A percentile compares a stretch with the other conserved stretches of the same genome.
Conservation (phyloP, 92 coral and sea anemone species). For the Zoanthus solanderi region DNA sequence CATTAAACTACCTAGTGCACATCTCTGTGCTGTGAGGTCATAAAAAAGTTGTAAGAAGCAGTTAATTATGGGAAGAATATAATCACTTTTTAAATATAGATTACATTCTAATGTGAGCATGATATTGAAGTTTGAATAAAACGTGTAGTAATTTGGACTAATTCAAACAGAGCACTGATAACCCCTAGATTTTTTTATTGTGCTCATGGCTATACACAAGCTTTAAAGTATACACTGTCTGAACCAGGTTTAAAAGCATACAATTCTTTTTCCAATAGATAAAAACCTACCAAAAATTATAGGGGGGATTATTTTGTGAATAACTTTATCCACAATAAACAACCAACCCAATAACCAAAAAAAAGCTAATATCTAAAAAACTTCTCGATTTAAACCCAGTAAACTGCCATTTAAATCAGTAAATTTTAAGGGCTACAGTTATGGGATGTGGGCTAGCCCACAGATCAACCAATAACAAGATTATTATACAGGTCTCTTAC, state of each 20-base stretch:
- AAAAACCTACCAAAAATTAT: background rate
- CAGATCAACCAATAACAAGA: constrained; percentile 1
- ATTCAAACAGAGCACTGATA: constrained; percentile 15
- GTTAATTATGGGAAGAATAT: constrained; percentile 15
- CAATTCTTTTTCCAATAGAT: background rate
- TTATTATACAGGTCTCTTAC: background rate
- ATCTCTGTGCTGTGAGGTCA: constrained; percentile 15
- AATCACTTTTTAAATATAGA: background rate
- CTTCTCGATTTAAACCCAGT: background rate
- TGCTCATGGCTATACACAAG: constrained; percentile 11
- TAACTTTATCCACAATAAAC: background rate
- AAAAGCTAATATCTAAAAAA: background rate
- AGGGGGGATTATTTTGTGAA: constrained; percentile 8
- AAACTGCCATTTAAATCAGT: constrained; percentile 2
- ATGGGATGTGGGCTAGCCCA: background rate
- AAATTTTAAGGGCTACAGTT: background rate
- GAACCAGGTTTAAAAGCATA: constrained; percentile 4
- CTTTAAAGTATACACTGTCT: constrained; percentile 18
- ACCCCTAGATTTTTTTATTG: constrained; percentile 5
- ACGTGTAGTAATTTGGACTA: constrained; percentile 19
- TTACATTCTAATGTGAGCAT: background rate
- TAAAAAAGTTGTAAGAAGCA: background rate
- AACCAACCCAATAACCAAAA: constrained; percentile 4
- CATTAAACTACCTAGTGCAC: constrained; percentile 1
- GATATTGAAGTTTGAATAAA: constrained; percentile 19